phyloP scores from a whole-genome alignment of 92 coral and sea anemone genomes.

The Montipora capitata region DNA sequence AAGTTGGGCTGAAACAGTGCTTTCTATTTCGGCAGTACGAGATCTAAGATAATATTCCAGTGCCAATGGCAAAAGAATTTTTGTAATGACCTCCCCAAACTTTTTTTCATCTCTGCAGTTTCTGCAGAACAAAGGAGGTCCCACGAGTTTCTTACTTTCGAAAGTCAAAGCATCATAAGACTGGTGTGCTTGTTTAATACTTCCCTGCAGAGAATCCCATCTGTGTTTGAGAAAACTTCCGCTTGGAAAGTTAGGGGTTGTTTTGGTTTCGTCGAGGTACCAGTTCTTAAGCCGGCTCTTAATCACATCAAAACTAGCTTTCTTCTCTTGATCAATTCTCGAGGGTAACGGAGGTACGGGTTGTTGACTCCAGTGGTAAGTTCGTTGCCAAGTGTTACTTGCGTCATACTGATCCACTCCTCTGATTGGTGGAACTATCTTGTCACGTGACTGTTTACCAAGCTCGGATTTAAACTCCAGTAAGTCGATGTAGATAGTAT shows the following conservation, averaged over 20 bases:
- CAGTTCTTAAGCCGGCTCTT: constrained; percentile 58
- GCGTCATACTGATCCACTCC: not conserved
- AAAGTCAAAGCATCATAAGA: constrained; percentile 9
- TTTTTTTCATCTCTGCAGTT: constrained; percentile 52
- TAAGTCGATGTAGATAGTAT: constrained; percentile 61
- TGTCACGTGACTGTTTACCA: not conserved
- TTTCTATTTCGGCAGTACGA: constrained; percentile 53
- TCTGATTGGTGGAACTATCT: no score
- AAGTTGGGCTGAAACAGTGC: constrained; percentile 13
- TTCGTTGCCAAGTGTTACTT: constrained; percentile 9
- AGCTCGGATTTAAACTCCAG: constrained; percentile 22
- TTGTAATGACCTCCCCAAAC: constrained; percentile 62
- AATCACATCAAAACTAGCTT: constrained; percentile 14
- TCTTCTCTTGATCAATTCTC: not conserved
- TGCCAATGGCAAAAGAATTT: constrained; percentile 67
- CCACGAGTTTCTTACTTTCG: constrained; percentile 15
- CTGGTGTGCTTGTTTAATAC: constrained; percentile 25
- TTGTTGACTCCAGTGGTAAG: no score
- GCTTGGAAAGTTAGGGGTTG: constrained; percentile 25
- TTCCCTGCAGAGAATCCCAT: constrained; percentile 27
- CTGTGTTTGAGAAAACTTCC: constrained; percentile 26
- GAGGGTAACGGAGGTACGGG: no score
- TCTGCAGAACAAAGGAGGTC: constrained; percentile 74
- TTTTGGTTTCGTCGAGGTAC: constrained; percentile 46
- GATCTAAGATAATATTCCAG: constrained; percentile 66